Conservation (phyloP, 2,888 invertebrate genomes). For the Bunonema sp. region DNA sequence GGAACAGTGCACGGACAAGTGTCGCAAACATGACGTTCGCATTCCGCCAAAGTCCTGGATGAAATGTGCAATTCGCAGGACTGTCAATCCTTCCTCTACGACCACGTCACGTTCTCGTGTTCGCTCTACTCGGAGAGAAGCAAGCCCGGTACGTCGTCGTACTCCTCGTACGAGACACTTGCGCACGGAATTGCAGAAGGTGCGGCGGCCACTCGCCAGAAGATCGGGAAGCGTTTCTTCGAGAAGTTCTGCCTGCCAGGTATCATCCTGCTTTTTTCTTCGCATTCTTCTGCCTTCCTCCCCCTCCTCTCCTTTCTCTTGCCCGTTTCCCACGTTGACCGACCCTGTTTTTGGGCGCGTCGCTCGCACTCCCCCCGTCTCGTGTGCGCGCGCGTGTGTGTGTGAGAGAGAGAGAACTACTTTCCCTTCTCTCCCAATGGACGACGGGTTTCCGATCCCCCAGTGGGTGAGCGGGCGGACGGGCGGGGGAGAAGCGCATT, state of each 20-base stretch:
- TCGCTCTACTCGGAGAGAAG: slow-evolving; percentile 20
- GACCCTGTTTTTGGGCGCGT: background rate
- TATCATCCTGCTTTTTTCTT: no score
- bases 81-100: slow-evolving; percentile 31
- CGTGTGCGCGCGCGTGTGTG: no score
- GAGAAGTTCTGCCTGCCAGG: slow-evolving; percentile 39
- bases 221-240: slow-evolving; percentile 25
- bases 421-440: no score
- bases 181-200: background rate
- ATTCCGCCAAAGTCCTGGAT: background rate
- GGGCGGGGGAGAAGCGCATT: no score
- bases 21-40: slow-evolving; percentile 7
- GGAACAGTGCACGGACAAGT: slow-evolving; percentile 25
- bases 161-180: background rate
- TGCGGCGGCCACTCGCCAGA: background rate
- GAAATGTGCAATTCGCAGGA: slow-evolving; percentile 14
- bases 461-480: no score
- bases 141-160: slow-evolving; percentile 8
- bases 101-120: slow-evolving; percentile 24
- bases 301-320: background rate
- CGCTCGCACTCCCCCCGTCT: no score
- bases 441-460: no score
- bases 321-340: background rate
- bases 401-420: no score
- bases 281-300: background rate